A percentile compares a stretch with the other conserved stretches of the same genome.
Evolutionary conservation across 2,888 invertebrate species (phyloP).

Genomic region (Xestoiulus laeticollis): DNA sequence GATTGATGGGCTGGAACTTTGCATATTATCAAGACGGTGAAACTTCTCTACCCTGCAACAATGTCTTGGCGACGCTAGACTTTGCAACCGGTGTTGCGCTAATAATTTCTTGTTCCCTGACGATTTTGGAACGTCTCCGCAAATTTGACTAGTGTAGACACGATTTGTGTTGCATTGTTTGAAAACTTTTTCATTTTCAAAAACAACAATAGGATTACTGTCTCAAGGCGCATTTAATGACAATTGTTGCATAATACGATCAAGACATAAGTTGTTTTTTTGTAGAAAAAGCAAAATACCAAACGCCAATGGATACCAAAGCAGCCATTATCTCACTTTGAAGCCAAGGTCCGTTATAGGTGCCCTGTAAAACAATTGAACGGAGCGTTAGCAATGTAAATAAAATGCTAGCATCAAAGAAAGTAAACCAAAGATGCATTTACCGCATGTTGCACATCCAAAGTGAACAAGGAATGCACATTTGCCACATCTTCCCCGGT

Average conservation of each 20-base stretch:
- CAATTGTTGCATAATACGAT: slow-evolving; percentile 56
- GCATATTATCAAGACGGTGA: no score
- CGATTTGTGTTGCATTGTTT: neutral
- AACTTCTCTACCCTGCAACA: no score
- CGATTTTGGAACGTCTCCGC: no score
- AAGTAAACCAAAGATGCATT: slow-evolving; percentile 55
- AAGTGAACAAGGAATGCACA: slow-evolving; percentile 76
- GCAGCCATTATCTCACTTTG: slow-evolving; percentile 92
- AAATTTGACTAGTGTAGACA: no score
- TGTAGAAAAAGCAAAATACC: slow-evolving; percentile 86
- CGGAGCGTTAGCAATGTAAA: neutral
- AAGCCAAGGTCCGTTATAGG: slow-evolving; percentile 91
- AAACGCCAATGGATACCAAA: slow-evolving; percentile 77
- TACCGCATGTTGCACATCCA: slow-evolving; percentile 75
- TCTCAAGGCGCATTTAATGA: slow-evolving; percentile 29
- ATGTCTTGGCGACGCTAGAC: no score
- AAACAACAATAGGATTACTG: neutral
- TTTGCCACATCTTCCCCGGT: slow-evolving; percentile 73
- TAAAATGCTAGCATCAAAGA: neutral
- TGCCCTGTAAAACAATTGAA: slow-evolving; percentile 67
- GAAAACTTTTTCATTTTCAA: neutral
- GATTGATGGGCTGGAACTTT: no score
- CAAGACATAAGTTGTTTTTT: slow-evolving; percentile 82
- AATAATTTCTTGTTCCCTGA: no score
- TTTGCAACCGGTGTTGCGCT: no score